phyloP scores from a whole-genome alignment of 1,140 invertebrate genomes.

The Euschistus heros region DNA sequence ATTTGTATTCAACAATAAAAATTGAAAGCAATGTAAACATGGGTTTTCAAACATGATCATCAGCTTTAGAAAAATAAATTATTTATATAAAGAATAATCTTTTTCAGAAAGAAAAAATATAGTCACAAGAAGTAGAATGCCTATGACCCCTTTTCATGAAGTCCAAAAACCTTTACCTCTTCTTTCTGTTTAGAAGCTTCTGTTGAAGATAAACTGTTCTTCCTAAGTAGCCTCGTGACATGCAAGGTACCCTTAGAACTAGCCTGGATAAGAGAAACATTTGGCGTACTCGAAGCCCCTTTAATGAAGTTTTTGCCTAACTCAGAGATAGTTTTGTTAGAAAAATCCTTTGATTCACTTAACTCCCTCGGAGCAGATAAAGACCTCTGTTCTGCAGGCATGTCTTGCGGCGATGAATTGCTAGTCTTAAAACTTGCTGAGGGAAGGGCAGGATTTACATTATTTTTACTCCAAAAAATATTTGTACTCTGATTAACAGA shows the following conservation, averaged over 20 bases:
- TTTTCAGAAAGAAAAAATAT: neutral
- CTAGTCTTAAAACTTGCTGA: constrained; percentile 14
- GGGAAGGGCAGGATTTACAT: constrained; percentile 7
- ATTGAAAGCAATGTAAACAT: too few relatives aligned
- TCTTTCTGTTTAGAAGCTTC: neutral
- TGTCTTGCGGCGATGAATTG: neutral
- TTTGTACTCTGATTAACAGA: neutral
- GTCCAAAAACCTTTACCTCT: constrained; percentile 7
- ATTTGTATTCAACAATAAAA: too few relatives aligned
- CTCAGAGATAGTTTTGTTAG: neutral
- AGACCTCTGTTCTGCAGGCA: neutral
- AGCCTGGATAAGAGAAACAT: constrained; percentile 2
- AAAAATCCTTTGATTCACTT: neutral
- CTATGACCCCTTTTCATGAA: neutral
- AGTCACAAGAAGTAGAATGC: neutral
- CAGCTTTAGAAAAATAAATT: too few relatives aligned
- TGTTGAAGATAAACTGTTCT: neutral
- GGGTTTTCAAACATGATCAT: too few relatives aligned
- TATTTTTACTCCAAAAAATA: constrained; percentile 8
- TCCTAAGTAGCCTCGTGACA: neutral
- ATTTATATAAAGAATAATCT: too few relatives aligned
- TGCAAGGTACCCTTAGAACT: neutral
- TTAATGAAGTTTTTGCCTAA: neutral
- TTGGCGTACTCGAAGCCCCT: neutral
- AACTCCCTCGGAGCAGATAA: constrained; percentile 1